These are phyloP conservation scores for Pharmacophagus antenor DNA, from an alignment of 2,888 invertebrate species.

Conservation along the genomic window DNA sequence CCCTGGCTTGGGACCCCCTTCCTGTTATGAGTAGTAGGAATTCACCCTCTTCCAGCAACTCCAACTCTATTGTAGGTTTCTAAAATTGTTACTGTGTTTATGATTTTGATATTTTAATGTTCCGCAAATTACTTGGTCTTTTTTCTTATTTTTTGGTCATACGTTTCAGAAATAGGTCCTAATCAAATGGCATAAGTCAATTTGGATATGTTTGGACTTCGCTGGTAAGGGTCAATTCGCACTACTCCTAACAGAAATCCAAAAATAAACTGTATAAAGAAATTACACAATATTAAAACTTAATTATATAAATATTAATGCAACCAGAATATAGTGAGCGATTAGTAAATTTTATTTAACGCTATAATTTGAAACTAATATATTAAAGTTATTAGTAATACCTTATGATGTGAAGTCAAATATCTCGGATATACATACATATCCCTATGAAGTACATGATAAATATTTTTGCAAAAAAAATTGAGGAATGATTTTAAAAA, in stretches of 20 bases:
- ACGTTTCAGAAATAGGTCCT: neutral
- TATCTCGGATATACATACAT: neutral
- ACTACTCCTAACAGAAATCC: neutral
- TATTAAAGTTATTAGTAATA: neutral
- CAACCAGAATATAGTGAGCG: neutral
- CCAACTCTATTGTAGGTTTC: neutral
- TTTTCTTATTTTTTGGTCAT: neutral
- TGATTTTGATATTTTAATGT: neutral
- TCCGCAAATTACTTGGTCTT: too few relatives aligned
- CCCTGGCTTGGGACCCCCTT: conserved; percentile 9
- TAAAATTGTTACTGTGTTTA: too few relatives aligned
- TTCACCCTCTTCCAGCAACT: neutral
- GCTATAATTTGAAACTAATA: neutral
- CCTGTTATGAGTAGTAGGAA: conserved; percentile 1
- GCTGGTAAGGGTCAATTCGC: neutral
- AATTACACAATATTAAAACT: neutral
- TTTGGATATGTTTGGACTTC: neutral
- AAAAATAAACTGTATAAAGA: neutral
- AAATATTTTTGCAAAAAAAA: too few relatives aligned
- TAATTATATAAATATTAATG: neutral
- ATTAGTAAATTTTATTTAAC: neutral
- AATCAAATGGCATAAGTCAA: too few relatives aligned
- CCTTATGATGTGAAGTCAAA: neutral
- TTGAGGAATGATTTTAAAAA: too few relatives aligned
- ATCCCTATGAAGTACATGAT: too few relatives aligned